A percentile compares a stretch with the other conserved stretches of the same genome.
Conservation (phyloP, 2,888 invertebrate genomes). For the Tenthredo livida region DNA sequence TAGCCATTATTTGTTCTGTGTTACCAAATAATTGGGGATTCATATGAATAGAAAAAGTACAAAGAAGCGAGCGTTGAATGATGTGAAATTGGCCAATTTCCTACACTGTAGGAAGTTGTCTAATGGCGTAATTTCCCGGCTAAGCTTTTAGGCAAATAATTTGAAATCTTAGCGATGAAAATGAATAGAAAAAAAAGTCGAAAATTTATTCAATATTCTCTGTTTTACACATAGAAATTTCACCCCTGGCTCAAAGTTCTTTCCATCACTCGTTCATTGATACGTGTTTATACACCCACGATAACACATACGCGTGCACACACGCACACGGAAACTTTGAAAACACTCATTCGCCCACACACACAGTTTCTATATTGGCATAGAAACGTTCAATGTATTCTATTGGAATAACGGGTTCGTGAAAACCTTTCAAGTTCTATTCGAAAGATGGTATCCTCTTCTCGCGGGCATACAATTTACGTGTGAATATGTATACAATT, state of each 20-base stretch:
- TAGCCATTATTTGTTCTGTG: background rate
- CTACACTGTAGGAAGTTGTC: background rate
- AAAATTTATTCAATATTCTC: background rate
- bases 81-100: background rate
- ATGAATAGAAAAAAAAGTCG: background rate
- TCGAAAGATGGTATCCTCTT: constrained; percentile 26
- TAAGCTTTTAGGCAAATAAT: background rate
- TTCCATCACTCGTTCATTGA: background rate
- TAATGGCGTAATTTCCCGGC: background rate
- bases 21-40: background rate
- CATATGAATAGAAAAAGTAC: background rate
- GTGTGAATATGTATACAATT: background rate
- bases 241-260: background rate
- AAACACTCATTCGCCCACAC: background rate
- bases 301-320: background rate
- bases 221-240: background rate
- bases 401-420: constrained; percentile 36
- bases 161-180: background rate
- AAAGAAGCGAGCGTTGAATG: background rate
- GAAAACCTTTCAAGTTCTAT: constrained; percentile 37
- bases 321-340: background rate
- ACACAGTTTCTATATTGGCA: background rate
- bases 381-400: constrained; percentile 45
- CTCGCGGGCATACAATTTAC: constrained; percentile 5
- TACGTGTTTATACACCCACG: background rate